Conservation (phyloP, 2,888 invertebrate species). For the Diplazon laetatorius region DNA sequence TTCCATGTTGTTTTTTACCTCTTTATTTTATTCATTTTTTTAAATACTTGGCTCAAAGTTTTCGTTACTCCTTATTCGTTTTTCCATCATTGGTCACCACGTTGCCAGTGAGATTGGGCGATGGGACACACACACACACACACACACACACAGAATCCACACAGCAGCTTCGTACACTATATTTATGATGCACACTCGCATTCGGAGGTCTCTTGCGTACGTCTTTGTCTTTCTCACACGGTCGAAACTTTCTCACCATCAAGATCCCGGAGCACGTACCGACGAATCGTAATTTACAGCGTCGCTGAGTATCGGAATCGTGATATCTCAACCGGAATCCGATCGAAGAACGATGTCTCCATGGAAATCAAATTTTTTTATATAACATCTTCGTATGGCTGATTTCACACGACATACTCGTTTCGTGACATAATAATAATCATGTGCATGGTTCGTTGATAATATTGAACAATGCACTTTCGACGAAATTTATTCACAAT, state of each 20-base stretch:
- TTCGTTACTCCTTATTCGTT: constrained; percentile 53
- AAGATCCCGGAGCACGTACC: constrained; percentile 19
- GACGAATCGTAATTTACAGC: constrained; percentile 46
- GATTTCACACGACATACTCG: too few relatives aligned
- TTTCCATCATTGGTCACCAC: constrained; percentile 65
- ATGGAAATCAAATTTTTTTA: background rate
- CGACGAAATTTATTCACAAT: too few relatives aligned
- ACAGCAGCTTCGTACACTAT: constrained; percentile 62
- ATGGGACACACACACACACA: constrained; percentile 58
- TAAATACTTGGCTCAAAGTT: constrained; percentile 41
- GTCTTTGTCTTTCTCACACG: constrained; percentile 29
- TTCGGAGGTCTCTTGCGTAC: constrained; percentile 41
- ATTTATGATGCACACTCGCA: constrained; percentile 51
- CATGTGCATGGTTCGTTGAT: too few relatives aligned
- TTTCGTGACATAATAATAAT: too few relatives aligned
- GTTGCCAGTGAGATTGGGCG: constrained; percentile 67
- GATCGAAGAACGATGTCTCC: background rate
- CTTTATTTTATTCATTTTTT: constrained; percentile 25
- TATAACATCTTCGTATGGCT: too few relatives aligned
- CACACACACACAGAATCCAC: constrained; percentile 49
- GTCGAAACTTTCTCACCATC: constrained; percentile 39
- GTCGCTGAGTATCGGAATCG: constrained; percentile 5
- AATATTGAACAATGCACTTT: too few relatives aligned
- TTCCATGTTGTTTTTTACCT: constrained; percentile 56
- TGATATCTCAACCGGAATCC: constrained; percentile 21